Base-by-base conservation (phyloP, 2,113 vertebrate genomes). In the Pluvianellus socialis region DNA sequence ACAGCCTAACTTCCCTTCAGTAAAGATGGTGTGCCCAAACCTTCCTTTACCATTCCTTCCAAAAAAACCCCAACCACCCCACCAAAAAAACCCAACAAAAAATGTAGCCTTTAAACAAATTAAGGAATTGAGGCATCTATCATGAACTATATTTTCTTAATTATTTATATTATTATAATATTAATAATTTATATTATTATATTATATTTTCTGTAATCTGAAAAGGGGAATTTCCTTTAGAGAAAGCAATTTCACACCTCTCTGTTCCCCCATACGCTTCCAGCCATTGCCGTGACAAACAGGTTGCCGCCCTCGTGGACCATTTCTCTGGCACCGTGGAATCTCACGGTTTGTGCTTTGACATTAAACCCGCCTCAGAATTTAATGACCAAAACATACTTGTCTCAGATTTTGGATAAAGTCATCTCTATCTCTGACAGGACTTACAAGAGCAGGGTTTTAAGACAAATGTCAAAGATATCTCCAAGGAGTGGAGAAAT, bases 221-320 rank as follows among this genome's bases (percentile, higher is more conserved):
- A 28, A 82, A 89, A 90, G 9, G 6, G 81, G 9, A 22, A 55
- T 65, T 71, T 71, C 10, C 55, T 94, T 35, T 10, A 47, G 66
- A 44, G 28, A 85, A 79, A 87, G 13, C 8, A 30, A 1, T 55
- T 84, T 53, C 26, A 4, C 32, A 6, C 23, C 42, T 27, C 55
- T 50, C n/a, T 6, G 15, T 47, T 27, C 4, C 8, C 14, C 3
- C 20, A 6, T 7, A 2, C 2, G 3, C 5, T 38, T 50, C 16
- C 66, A 94, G 76, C 26, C 35, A 38, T 14, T 38, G 42, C 65
- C 2, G 0, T 61, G 59, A 62, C 53, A 68, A 74, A 79, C 30
- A 45, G 52, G 40, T 33, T 10, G 1, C 68, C 90, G 73, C n/a
- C 40, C 7, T 22, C 11, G 6, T 1, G 52, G 42, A 16, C 33